Conservation (phyloP, 1,140 invertebrate species). For the Eriosoma lanigerum region DNA sequence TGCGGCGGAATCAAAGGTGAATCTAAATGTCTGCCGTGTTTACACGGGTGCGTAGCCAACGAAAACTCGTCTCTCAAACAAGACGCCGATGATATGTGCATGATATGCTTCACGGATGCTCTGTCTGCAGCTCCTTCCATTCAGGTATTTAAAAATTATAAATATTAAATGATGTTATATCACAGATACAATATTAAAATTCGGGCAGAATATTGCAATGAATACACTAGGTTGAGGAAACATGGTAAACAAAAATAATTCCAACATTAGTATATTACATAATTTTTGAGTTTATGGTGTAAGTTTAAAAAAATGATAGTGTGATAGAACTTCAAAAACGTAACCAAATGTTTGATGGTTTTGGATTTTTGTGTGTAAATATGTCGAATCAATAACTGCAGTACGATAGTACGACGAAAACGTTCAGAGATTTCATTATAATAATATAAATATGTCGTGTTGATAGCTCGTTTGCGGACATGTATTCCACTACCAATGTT, state of each 20-base stretch:
- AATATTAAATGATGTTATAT: too few relatives aligned
- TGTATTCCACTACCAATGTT: constrained; percentile 94
- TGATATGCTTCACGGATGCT: constrained; percentile 98
- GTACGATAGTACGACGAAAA: neutral
- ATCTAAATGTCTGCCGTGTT: constrained; percentile 73
- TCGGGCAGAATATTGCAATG: too few relatives aligned
- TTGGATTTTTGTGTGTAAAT: too few relatives aligned
- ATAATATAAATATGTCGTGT: too few relatives aligned
- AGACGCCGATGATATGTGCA: constrained; percentile 98
- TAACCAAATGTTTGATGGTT: too few relatives aligned
- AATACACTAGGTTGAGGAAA: too few relatives aligned
- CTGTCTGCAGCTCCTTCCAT: constrained; percentile 92
- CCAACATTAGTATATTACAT: too few relatives aligned
- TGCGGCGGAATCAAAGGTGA: constrained; percentile 87
- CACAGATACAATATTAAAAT: too few relatives aligned
- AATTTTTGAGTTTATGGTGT: too few relatives aligned
- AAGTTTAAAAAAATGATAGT: too few relatives aligned
- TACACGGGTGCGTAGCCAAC: constrained; percentile 62
- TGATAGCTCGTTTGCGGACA: constrained; percentile 88
- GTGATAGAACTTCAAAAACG: too few relatives aligned
- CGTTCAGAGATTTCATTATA: neutral
- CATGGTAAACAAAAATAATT: too few relatives aligned
- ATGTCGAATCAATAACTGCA: neutral
- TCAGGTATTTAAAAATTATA: constrained; percentile 64
- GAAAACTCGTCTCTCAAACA: constrained; percentile 69